These are phyloP conservation scores for Tapirus indicus DNA, from an alignment of 2,797 vertebrate genomes.

Conservation along the genomic window DNA sequence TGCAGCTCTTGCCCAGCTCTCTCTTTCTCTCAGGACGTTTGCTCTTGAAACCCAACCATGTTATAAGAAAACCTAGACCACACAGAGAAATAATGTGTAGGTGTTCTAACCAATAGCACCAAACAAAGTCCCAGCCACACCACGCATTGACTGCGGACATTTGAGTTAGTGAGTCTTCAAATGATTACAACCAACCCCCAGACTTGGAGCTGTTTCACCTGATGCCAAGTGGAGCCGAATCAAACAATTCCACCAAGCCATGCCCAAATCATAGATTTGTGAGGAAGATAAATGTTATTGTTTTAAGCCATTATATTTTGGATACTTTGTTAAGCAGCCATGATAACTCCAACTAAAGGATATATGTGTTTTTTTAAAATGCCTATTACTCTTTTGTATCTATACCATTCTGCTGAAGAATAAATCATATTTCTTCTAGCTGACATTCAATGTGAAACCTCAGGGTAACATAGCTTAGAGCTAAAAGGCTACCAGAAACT, in stretches of 20 bases:
- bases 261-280: not conserved
- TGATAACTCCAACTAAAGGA: not conserved
- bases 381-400: not conserved
- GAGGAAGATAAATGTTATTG: not conserved
- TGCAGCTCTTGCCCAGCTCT: not conserved
- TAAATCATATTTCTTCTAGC: not conserved
- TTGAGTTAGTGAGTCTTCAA: not conserved
- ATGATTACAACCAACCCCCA: no score
- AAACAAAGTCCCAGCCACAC: rapidly evolving
- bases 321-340: not conserved
- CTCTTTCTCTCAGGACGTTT: not conserved
- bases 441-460: not conserved
- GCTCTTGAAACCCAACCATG: not conserved
- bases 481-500: not conserved
- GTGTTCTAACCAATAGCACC: not conserved
- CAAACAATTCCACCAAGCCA: not conserved
- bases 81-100: not conserved
- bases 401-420: not conserved
- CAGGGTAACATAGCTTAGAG: not conserved
- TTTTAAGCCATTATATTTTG: not conserved
- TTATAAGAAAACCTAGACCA: not conserved
- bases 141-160: no score
- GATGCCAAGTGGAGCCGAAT: not conserved
- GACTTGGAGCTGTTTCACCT: not conserved
- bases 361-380: not conserved